Evolutionary conservation across 2,888 invertebrate genomes (phyloP).

Genomic region (Polylopha cassiicola): DNA sequence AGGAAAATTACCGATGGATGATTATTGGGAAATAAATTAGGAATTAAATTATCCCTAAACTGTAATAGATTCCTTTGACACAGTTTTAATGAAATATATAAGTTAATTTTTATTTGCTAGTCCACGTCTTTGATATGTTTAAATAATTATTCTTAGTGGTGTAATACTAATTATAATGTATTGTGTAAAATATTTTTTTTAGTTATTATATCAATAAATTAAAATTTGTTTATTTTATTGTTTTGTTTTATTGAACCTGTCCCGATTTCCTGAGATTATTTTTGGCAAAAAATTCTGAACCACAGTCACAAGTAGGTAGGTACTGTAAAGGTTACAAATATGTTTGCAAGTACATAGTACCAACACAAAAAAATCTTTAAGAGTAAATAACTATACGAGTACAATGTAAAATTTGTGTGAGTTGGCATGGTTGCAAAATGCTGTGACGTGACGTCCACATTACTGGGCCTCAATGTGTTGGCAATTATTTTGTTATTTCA

Average conservation of each 20-base stretch:
- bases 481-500: too few species aligned
- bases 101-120: slow-evolving; percentile 74
- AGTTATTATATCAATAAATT: slow-evolving; percentile 75
- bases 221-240: slow-evolving; percentile 75
- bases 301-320: too few species aligned
- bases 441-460: too few species aligned
- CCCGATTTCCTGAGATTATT: slow-evolving; percentile 2
- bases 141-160: slow-evolving; percentile 74
- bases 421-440: too few species aligned
- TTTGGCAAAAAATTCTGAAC: too few species aligned
- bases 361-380: too few species aligned
- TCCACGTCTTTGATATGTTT: slow-evolving; percentile 72
- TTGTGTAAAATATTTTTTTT: slow-evolving; percentile 76
- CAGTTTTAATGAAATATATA: slow-evolving; percentile 47
- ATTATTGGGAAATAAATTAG: slow-evolving; percentile 22
- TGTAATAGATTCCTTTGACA: slow-evolving; percentile 39
- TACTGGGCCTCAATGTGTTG: too few species aligned
- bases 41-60: slow-evolving; percentile 28
- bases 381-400: too few species aligned
- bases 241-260: slow-evolving; percentile 41
- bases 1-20: too few species aligned
- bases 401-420: too few species aligned
- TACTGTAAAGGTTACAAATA: too few species aligned
- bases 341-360: too few species aligned
- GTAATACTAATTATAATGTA: slow-evolving; percentile 77